Conservation (phyloP, 2,113 vertebrate species). For the Daphoenositta chrysoptera region DNA sequence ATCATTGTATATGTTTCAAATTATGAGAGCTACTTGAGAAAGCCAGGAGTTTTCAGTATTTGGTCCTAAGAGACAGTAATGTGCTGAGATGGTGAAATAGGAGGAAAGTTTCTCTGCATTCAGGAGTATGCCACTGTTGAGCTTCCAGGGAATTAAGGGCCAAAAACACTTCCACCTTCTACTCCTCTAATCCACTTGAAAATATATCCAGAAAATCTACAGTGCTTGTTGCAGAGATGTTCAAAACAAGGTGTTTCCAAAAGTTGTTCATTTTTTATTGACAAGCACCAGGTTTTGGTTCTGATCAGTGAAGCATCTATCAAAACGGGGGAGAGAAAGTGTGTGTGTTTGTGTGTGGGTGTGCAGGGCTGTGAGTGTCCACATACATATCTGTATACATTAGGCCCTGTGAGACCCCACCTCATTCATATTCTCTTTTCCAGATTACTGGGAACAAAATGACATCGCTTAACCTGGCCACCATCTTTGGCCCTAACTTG, state of each 20-base stretch:
- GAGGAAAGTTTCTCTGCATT: not conserved
- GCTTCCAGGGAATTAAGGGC: not conserved
- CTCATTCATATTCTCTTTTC: conserved; percentile 27
- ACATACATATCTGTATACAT: not conserved
- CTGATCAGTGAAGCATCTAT: not conserved
- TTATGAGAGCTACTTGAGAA: not conserved
- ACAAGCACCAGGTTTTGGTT: not conserved
- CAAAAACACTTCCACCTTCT: not conserved
- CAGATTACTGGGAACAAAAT: conserved; percentile 97
- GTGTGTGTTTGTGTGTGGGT: too few species aligned
- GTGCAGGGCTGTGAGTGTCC: not conserved
- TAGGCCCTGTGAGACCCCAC: not conserved
- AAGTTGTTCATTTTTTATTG: not conserved
- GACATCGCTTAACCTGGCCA: conserved; percentile 94
- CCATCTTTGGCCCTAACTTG: conserved; percentile 95
- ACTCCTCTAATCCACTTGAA: not conserved
- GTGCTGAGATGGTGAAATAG: not conserved
- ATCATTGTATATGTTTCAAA: not conserved
- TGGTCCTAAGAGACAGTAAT: not conserved
- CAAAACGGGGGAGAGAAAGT: not conserved
- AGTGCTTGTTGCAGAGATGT: not conserved
- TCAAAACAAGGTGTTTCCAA: not conserved
- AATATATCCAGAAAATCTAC: not conserved
- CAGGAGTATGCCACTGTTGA: not conserved
- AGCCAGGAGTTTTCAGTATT: not conserved